Percentiles rank a stretch among this genome's conserved stretches.
These are phyloP conservation scores for Brachypodius melanocephalos DNA, from an alignment of 2,113 vertebrate genomes.

Conservation along the genomic window DNA sequence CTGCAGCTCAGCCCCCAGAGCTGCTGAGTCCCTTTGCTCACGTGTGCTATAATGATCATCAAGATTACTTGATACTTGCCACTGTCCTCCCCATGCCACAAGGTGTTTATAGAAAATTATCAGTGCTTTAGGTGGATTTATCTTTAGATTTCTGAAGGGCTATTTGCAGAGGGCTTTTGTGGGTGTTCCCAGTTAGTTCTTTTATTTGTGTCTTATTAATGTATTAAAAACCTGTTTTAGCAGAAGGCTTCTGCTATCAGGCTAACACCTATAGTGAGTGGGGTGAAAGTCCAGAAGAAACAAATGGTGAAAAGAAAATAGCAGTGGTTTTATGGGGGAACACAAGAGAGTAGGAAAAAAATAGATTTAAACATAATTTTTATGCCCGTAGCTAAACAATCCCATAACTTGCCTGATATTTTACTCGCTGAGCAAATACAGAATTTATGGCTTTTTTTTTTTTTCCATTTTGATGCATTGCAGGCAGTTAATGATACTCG, in stretches of 20 bases:
- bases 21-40: background rate
- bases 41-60: accelerated
- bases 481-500: background rate
- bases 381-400: background rate
- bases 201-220: background rate
- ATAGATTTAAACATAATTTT: background rate
- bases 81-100: background rate
- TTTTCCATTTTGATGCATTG: background rate
- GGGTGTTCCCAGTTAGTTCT: background rate
- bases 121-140: background rate
- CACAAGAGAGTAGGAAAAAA: background rate
- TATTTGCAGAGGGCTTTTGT: background rate
- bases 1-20: background rate
- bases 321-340: background rate
- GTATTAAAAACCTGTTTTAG: background rate
- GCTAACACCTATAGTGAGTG: background rate
- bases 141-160: background rate
- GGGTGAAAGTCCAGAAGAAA: background rate
- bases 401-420: background rate
- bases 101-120: background rate
- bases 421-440: background rate
- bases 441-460: background rate
- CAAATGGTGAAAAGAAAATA: background rate
- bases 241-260: background rate
- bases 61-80: accelerated